Conservation (phyloP, 1,140 invertebrate species). For the Hylyphantes graminicola region DNA sequence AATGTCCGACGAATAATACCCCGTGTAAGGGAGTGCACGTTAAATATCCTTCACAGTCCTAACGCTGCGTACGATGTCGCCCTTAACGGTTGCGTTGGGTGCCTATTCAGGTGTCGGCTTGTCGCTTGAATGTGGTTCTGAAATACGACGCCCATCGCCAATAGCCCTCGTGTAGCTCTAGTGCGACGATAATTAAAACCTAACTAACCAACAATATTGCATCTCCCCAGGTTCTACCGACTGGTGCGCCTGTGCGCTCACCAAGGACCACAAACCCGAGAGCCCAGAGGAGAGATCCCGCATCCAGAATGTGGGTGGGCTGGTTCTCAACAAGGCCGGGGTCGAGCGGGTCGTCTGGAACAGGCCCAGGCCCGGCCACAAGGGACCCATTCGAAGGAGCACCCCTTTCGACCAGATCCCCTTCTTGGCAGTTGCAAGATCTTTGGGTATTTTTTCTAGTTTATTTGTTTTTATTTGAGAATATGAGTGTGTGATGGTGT, state of each 20-base stretch:
- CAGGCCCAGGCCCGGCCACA: conserved; percentile 78
- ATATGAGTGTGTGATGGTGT: not conserved
- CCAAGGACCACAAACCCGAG: conserved; percentile 96
- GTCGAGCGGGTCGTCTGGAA: conserved; percentile 98
- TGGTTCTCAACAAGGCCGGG: conserved; percentile 84
- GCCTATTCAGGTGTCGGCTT: too few relatives aligned
- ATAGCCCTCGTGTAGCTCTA: too few relatives aligned
- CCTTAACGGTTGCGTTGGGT: too few relatives aligned
- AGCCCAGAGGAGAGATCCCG: conserved; percentile 84
- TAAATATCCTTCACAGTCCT: too few relatives aligned
- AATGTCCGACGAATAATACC: too few relatives aligned
- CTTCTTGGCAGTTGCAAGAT: conserved; percentile 94
- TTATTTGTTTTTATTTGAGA: not conserved
- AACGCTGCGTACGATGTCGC: too few relatives aligned
- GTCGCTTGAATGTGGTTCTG: too few relatives aligned
- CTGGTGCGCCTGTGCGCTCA: conserved; percentile 84
- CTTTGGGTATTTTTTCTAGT: conserved; percentile 76
- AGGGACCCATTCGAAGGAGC: conserved; percentile 83
- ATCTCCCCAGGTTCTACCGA: conserved; percentile 71
- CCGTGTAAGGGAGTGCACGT: too few relatives aligned
- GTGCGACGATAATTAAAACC: too few relatives aligned
- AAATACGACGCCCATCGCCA: too few relatives aligned
- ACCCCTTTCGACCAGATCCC: conserved; percentile 94
- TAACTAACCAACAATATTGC: not conserved
- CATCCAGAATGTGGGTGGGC: conserved; percentile 85